Base-by-base conservation (phyloP, 2,113 vertebrate genomes). In the Festucalex cinctus region DNA sequence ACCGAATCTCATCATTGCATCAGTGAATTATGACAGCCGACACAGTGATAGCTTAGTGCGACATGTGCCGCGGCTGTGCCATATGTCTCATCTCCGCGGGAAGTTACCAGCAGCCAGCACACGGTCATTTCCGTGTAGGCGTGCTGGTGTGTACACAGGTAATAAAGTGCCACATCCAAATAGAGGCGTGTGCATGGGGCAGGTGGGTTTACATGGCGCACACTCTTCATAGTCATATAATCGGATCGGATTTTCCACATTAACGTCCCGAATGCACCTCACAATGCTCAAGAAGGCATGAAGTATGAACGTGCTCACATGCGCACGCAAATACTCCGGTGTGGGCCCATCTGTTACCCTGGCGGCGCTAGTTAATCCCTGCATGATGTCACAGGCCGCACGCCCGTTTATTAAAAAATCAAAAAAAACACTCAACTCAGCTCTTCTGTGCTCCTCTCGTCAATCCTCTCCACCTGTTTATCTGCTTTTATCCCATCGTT, bases 311-410 rank as follows among this genome's bases (percentile, higher is more conserved):
- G 67, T 66, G 81, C 80, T 79, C 74, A 77, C 86, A 79, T 75
- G 66, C 80, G 66, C 56, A 75, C 80, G 75, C 75, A 82, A 65
- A 72, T 66, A 77, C 80, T 24, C 39, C n/a, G 79, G 83, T 74
- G 86, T 78, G 37, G 61, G 74, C 70, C 89, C 86, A 88, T 90
- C 88, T 89, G 89, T 77, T 88, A 85, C 81, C 85, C 85, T 89
- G 86, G 83, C 74, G 51, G 80, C 76, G 63, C 22, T 56, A 81
- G 74, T 88, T 86, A 86, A 88, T 85, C 86, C 82, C 86, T 63
- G 79, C 76, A 68, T 89, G 85, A 71, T 83, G 75, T 85, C 81
- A 68, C 73, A 80, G 82, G 81, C 73, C 76, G 82, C 80, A 69
- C 80, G 79, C 68, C 80, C 63, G 43, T 81, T 73, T 57, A 7